Conservation (phyloP, 1,140 invertebrate genomes). For the Adelges cooleyi region DNA sequence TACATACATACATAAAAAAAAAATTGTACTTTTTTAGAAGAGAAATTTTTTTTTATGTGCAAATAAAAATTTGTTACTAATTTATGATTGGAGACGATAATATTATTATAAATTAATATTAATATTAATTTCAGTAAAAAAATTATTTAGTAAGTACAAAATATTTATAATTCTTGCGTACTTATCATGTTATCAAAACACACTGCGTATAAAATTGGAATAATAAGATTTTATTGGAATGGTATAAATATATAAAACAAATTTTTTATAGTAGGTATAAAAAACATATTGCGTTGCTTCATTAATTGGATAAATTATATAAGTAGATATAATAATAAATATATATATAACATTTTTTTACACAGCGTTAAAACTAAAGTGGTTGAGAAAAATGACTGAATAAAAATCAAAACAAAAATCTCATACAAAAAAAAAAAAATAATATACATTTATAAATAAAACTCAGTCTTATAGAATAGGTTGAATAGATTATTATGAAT, state of each 20-base stretch:
- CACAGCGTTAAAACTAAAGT: not conserved
- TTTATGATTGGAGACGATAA: too few relatives aligned
- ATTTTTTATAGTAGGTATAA: not conserved
- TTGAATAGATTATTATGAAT: constrained; percentile 16
- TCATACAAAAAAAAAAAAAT: constrained; percentile 9
- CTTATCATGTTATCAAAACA: constrained; percentile 9
- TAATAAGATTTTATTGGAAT: constrained; percentile 19
- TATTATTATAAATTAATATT: too few relatives aligned
- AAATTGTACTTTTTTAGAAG: not conserved
- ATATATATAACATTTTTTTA: too few relatives aligned
- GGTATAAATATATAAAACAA: constrained; percentile 10
- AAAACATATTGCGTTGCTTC: not conserved
- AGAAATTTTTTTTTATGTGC: not conserved
- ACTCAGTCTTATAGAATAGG: constrained; percentile 29
- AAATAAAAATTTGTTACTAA: constrained; percentile 19
- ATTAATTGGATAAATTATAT: too few relatives aligned
- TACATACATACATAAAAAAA: not conserved
- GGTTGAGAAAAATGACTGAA: constrained; percentile 1
- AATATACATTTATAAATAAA: not conserved
- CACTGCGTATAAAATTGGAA: constrained; percentile 22
- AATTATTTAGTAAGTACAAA: constrained; percentile 14
- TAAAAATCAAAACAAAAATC: not conserved
- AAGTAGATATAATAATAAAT: too few relatives aligned
- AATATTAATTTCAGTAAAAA: not conserved
- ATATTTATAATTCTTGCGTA: not conserved